A percentile compares a stretch with the other conserved stretches of the same genome.
Evolutionary conservation across 2,113 vertebrate genomes (phyloP).

Genomic region (Scomber scombrus): DNA sequence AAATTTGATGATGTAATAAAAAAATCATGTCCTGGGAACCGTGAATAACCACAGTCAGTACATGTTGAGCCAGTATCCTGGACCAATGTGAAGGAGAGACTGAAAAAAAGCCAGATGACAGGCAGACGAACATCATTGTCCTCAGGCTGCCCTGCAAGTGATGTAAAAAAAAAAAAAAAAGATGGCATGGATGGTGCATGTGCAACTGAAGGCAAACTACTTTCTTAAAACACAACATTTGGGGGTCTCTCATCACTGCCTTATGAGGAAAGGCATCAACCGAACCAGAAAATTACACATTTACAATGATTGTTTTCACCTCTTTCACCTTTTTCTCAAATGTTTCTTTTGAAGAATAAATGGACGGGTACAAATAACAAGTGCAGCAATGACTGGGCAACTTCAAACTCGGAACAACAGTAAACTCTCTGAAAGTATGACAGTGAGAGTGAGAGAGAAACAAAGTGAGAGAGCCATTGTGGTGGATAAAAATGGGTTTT

Average conservation of each 20-base stretch:
- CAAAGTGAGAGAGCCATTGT: conserved; percentile 39
- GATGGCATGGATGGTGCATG: background rate
- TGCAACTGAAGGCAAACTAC: background rate
- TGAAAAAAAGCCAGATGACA: background rate
- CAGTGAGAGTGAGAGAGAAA: conserved; percentile 33
- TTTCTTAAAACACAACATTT: conserved; percentile 1
- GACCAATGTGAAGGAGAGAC: background rate
- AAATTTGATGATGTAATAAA: background rate
- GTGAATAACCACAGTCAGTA: background rate
- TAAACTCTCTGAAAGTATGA: conserved; percentile 54
- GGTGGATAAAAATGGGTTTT: conserved; percentile 41
- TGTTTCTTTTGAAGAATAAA: conserved; percentile 46
- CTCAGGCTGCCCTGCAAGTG: too few species aligned
- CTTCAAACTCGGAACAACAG: conserved; percentile 33
- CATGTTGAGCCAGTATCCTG: background rate
- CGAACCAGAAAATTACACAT: conserved; percentile 37
- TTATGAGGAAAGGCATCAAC: background rate
- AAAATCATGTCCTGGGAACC: background rate
- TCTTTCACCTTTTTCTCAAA: conserved; percentile 16
- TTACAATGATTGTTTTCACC: conserved; percentile 40
- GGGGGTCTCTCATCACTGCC: background rate
- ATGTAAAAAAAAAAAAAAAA: conserved; percentile 1
- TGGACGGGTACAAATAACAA: conserved; percentile 33
- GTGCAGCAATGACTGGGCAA: conserved; percentile 3
- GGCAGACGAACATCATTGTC: background rate